Percentiles rank a stretch among this genome's conserved stretches.
phyloP scores from a whole-genome alignment of 2,888 invertebrate species.

The Celastrina argiolus region DNA sequence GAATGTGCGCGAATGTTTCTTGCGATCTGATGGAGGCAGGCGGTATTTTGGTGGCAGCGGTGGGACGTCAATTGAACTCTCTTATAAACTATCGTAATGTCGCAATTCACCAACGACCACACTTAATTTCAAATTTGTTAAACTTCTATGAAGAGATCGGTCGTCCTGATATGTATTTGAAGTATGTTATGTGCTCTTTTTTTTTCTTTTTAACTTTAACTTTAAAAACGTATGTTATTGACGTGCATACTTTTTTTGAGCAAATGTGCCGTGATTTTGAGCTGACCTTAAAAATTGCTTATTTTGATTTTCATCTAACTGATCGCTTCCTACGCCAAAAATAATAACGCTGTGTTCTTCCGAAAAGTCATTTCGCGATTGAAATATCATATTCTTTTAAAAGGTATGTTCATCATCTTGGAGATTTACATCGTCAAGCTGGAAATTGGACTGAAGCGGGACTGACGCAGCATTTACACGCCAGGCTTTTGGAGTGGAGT shows the following conservation, averaged over 20 bases:
- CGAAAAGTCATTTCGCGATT: not conserved
- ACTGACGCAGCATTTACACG: not conserved
- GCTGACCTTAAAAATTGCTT: no score
- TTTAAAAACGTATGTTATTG: no score
- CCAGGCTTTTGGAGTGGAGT: constrained; percentile 1
- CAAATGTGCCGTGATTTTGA: no score
- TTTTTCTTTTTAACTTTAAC: no score
- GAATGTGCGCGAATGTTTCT: not conserved
- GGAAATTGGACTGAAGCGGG: constrained; percentile 1
- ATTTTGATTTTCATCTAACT: no score
- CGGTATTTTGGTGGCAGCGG: not conserved
- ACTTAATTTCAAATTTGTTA: not conserved
- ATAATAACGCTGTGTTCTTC: not conserved
- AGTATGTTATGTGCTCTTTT: no score
- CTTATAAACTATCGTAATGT: not conserved
- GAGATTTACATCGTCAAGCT: not conserved
- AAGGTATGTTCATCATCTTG: constrained; percentile 3
- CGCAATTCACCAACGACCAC: not conserved
- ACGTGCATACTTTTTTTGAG: no score
- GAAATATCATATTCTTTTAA: not conserved
- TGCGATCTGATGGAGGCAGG: not conserved
- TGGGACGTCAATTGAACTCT: not conserved
- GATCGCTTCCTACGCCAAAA: not conserved
- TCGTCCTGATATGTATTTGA: constrained; percentile 12
- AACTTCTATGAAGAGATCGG: constrained; percentile 7